These are phyloP conservation scores for Pelobates fuscus DNA, from an alignment of 2,113 vertebrate genomes.

Conservation along the genomic window DNA sequence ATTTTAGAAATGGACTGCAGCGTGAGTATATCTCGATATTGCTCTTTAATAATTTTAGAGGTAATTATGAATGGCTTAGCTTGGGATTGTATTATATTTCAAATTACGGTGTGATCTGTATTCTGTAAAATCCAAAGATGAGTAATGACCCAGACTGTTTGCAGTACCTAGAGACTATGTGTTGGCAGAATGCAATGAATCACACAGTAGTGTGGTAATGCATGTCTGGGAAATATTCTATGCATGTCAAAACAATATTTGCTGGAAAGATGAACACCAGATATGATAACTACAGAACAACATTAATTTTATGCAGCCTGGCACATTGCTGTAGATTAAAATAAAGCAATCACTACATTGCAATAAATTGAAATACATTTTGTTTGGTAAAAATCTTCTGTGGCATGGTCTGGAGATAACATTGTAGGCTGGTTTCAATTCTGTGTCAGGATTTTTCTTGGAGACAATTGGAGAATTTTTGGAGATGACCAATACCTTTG, in stretches of 20 bases:
- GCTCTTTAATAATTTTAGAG: no score
- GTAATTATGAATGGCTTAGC: no score
- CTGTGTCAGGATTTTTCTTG: no score
- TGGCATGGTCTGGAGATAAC: no score
- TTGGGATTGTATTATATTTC: neutral
- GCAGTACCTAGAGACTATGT: constrained; percentile 14
- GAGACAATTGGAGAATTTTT: no score
- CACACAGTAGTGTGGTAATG: fast-evolving
- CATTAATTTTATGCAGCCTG: neutral
- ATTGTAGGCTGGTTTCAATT: no score
- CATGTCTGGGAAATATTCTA: neutral
- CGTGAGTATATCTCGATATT: no score
- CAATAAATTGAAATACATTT: no score
- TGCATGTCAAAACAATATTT: neutral
- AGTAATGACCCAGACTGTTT: neutral
- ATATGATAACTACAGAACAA: neutral
- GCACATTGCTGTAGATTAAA: neutral
- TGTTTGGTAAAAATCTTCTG: no score
- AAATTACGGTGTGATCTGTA: neutral
- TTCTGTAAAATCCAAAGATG: neutral
- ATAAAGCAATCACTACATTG: neutral
- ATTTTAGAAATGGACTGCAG: no score
- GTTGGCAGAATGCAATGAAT: constrained; percentile 49
- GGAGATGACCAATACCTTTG: no score
- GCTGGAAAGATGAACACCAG: neutral